phyloP scores from a whole-genome alignment of 2,888 invertebrate genomes.

The Pycnomerus fuliginosus region DNA sequence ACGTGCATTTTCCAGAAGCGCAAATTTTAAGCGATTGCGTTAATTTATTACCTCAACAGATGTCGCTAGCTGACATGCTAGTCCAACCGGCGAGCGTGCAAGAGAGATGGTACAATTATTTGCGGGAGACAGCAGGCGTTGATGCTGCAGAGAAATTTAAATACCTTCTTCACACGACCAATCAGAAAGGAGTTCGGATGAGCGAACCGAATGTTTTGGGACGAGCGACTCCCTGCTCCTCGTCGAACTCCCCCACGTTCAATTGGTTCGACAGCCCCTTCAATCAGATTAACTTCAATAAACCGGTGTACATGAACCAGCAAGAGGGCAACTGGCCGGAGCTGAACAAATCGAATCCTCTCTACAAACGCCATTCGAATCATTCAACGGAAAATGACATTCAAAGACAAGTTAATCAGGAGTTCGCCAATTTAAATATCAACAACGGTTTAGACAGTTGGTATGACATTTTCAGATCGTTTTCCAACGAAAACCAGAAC shows the following conservation, averaged over 20 bases:
- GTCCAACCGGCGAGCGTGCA: constrained; percentile 52
- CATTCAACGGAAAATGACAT: constrained; percentile 33
- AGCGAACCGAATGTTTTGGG: constrained; percentile 36
- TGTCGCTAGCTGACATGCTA: constrained; percentile 60
- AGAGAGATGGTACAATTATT: constrained; percentile 57
- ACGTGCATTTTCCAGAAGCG: constrained; percentile 58
- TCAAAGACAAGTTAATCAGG: constrained; percentile 46
- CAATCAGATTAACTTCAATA: constrained; percentile 47
- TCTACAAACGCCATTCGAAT: constrained; percentile 46
- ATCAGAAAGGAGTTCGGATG: constrained; percentile 37
- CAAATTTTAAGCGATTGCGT: constrained; percentile 44
- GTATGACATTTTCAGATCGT: constrained; percentile 44
- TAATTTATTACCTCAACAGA: constrained; percentile 57
- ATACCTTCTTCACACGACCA: constrained; percentile 43
- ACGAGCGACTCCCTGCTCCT: constrained; percentile 30
- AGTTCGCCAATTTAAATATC: constrained; percentile 45
- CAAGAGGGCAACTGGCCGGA: constrained; percentile 21
- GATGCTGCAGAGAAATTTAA: constrained; percentile 60
- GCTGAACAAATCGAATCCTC: constrained; percentile 50
- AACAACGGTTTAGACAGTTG: constrained; percentile 35
- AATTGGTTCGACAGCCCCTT: constrained; percentile 47
- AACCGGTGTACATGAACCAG: constrained; percentile 47
- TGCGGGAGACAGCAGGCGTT: constrained; percentile 57
- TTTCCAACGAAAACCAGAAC: constrained; percentile 44
- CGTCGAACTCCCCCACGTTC: constrained; percentile 42